These are phyloP conservation scores for Hypotaenidia philippensis DNA, from an alignment of 2,797 vertebrate species.

Conservation along the genomic window DNA sequence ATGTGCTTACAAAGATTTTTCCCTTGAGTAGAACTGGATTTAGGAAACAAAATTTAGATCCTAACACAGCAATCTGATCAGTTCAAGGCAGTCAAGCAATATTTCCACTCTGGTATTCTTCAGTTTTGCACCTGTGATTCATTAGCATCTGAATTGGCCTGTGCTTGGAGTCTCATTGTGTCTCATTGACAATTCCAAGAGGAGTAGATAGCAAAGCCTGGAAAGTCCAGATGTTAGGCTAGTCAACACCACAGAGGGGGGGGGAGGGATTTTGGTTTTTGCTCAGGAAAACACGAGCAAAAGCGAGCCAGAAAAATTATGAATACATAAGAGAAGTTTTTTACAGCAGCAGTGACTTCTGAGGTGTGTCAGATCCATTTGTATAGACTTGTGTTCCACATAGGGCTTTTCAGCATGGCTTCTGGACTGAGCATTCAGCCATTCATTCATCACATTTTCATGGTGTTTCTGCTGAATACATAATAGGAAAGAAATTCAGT, in stretches of 20 bases:
- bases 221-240: neutral
- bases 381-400: neutral
- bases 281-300: neutral
- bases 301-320: neutral
- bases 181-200: neutral
- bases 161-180: neutral
- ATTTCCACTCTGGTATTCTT: neutral
- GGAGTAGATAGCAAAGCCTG: neutral
- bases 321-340: neutral
- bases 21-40: neutral
- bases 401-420: neutral
- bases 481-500: neutral
- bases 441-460: neutral
- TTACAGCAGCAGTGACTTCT: neutral
- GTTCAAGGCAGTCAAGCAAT: neutral
- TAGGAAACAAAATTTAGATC: neutral
- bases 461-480: neutral
- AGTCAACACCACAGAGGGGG: neutral
- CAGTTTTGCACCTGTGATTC: neutral
- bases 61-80: accelerated
- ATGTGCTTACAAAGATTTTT: neutral
- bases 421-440: neutral
- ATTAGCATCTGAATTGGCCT: neutral
- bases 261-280: neutral
- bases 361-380: neutral